Evolutionary conservation across 2,113 vertebrate species (phyloP), one percentile per base, ranked within the genome.

Genomic region (Tragulus kanchil): DNA sequence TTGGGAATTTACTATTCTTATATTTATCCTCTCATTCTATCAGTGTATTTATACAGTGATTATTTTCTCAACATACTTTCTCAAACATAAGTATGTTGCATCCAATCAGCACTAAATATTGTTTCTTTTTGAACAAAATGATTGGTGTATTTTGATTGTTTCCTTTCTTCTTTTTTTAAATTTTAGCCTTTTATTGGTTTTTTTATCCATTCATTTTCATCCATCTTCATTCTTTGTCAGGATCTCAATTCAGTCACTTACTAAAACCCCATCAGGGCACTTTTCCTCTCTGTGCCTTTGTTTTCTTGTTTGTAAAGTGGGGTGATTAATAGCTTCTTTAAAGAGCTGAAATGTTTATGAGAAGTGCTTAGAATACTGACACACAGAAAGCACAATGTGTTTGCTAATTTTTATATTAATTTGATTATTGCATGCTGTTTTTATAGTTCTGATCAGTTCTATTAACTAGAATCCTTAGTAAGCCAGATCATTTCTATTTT

Each of bases 301-400:
- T 94, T 92, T 92, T 73, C 85, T 94, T 5, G 21, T 85, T 4
- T 84, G 17, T 92, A 75, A 86, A 89, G 28, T 92, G 62, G 45
- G 48, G 11, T 50, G 58, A 85, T 50, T 85, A 36, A 65, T 52
- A 95, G 28, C n/a, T 64, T 50, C 12, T 69, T 90, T 52, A 58
- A 45, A 90, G 65, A 65, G 4, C 54, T 71, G n/a, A 92, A 79
- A 16, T 94, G 71, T 56, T 5, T 59, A 36, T 89, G n/a, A 84
- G 67, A 88, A 85, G 31, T 75, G 5, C 9, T 94, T 84, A 62
- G 67, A 56, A 81, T 31, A 25, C 8, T 42, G 36, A 14, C 45
- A 61, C 2, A 62, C 58, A 69, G 6, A 45, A 89, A 65, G 10
- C 16, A 56, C 23, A 56, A 0, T 75, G 16, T 31, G 23, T 31